These are phyloP conservation scores for Alviniconcha marisindica DNA, from an alignment of 1,140 invertebrate genomes.

Conservation along the genomic window DNA sequence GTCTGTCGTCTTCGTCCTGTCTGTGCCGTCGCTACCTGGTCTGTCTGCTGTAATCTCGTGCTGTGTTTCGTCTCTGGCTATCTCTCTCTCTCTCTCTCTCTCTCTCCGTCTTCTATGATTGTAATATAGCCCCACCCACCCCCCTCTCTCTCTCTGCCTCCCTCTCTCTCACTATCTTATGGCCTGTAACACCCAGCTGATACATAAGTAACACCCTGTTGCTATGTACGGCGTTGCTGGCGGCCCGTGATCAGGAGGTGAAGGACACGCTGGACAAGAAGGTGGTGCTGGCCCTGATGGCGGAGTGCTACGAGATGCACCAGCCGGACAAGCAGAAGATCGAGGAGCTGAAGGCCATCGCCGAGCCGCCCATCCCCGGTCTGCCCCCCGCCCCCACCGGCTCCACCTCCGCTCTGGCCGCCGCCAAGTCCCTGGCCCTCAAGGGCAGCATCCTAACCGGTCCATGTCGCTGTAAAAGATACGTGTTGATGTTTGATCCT, in stretches of 20 bases:
- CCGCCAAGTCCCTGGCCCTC: no score
- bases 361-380: constrained; percentile 38
- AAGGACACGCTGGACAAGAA: constrained; percentile 76
- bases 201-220: no score
- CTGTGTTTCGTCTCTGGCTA: neutral
- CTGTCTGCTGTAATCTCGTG: neutral
- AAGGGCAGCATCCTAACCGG: no score
- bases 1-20: neutral
- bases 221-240: no score
- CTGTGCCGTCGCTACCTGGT: neutral
- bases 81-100: neutral
- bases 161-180: no score
- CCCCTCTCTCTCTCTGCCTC: no score
- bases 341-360: constrained; percentile 64
- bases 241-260: constrained; percentile 66
- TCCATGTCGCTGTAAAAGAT: no score
- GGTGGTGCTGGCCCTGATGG: constrained; percentile 70
- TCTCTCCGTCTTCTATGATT: neutral
- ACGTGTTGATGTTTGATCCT: no score
- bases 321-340: constrained; percentile 68
- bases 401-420: constrained; percentile 46
- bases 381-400: constrained; percentile 20
- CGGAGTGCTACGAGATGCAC: constrained; percentile 72
- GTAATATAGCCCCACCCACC: no score
- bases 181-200: no score